These are phyloP conservation scores for Selenia dentaria DNA, from an alignment of 2,888 invertebrate genomes.

Conservation along the genomic window DNA sequence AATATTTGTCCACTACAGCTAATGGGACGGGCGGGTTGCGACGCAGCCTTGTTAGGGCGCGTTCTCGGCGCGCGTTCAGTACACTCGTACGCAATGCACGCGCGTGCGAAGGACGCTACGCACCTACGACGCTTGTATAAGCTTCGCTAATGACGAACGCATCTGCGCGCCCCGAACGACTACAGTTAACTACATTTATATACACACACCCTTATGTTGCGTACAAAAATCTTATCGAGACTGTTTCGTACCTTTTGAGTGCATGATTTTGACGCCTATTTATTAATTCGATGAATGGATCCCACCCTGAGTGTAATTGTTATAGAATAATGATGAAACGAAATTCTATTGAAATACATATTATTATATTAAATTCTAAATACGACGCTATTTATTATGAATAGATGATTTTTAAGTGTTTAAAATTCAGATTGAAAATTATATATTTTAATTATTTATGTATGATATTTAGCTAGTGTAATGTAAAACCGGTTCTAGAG, in stretches of 20 bases:
- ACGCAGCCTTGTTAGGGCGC: constrained; percentile 24
- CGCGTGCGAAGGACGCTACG: constrained; percentile 49
- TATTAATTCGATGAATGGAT: constrained; percentile 64
- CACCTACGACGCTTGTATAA: constrained; percentile 81
- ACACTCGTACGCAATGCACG: constrained; percentile 28
- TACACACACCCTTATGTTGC: constrained; percentile 65
- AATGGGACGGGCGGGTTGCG: constrained; percentile 76
- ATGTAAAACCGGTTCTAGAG: constrained; percentile 71
- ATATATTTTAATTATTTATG: constrained; percentile 69
- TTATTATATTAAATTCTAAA: constrained; percentile 65
- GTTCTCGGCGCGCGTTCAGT: constrained; percentile 56
- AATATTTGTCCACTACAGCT: constrained; percentile 26
- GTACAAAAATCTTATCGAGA: constrained; percentile 78
- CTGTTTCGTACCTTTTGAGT: constrained; percentile 74
- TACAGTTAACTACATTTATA: constrained; percentile 47
- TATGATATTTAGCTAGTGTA: constrained; percentile 62
- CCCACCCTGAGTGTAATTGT: constrained; percentile 73
- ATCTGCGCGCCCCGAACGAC: constrained; percentile 53
- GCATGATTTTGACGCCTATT: constrained; percentile 74
- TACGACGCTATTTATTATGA: constrained; percentile 80
- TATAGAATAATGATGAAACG: constrained; percentile 57
- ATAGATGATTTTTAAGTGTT: constrained; percentile 72
- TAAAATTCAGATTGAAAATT: constrained; percentile 76
- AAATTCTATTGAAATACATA: constrained; percentile 58
- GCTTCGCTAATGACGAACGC: constrained; percentile 79